Percentiles rank a stretch among this genome's conserved stretches.
phyloP scores from a whole-genome alignment of 2,113 vertebrate species.

The Channa argus region DNA sequence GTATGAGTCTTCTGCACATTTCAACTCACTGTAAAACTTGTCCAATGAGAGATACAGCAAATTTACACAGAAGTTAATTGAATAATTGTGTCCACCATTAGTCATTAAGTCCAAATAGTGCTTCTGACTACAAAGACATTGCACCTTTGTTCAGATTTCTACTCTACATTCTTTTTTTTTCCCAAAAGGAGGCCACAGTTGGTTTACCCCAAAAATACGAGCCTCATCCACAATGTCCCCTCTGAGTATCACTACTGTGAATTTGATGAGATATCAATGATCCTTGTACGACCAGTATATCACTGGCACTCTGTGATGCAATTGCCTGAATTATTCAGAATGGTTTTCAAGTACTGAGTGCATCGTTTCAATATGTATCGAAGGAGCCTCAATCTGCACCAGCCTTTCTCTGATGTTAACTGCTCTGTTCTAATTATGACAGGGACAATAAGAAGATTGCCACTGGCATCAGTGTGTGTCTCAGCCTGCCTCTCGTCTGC shows the following conservation, averaged over 20 bases:
- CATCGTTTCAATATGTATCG: slow-evolving; percentile 58
- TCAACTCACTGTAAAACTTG: neutral
- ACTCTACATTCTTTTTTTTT: neutral
- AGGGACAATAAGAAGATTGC: slow-evolving; percentile 43
- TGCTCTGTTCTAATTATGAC: slow-evolving; percentile 62
- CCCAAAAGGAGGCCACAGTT: slow-evolving; percentile 1
- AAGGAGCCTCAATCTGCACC: slow-evolving; percentile 31
- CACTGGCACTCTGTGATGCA: slow-evolving; percentile 27
- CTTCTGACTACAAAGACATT: neutral
- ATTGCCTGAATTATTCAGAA: slow-evolving; percentile 53
- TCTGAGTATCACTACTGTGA: slow-evolving; percentile 23
- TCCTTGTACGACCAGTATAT: slow-evolving; percentile 33
- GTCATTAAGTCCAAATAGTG: neutral
- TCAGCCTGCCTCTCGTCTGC: slow-evolving; percentile 47
- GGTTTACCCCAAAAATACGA: slow-evolving; percentile 22
- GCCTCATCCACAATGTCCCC: slow-evolving; percentile 5
- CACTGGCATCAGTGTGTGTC: slow-evolving; percentile 49
- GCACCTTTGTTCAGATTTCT: neutral
- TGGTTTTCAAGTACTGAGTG: slow-evolving; percentile 28
- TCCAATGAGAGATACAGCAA: neutral
- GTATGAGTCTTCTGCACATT: neutral
- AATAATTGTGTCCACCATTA: neutral
- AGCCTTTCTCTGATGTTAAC: slow-evolving; percentile 40
- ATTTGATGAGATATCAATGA: slow-evolving; percentile 38
- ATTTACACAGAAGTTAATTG: neutral